Evolutionary conservation across 2,797 vertebrate species (phyloP).

Genomic region (Mus minutoides): DNA sequence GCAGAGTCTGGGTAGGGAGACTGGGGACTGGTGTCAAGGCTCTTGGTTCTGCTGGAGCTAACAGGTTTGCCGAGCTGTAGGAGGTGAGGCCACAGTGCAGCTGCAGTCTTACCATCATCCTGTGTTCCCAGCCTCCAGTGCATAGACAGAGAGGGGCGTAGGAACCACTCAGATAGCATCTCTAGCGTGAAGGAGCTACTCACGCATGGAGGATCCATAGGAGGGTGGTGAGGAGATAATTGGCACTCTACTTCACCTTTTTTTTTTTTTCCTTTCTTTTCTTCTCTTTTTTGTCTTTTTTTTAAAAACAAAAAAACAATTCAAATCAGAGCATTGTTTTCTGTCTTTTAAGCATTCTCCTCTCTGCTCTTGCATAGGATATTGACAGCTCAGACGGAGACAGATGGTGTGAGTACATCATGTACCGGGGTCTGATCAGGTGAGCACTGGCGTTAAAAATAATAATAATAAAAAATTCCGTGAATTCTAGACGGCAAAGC

Average conservation of each 20-base stretch:
- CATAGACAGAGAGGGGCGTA: neutral
- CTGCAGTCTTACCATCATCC: neutral
- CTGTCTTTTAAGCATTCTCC: conserved; percentile 12
- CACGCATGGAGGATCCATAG: neutral
- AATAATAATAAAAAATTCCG: neutral
- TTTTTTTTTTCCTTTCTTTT: no score
- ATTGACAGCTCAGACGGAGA: conserved; percentile 86
- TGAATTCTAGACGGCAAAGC: neutral
- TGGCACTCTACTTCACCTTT: neutral
- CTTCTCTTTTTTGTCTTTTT: neutral
- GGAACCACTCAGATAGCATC: neutral
- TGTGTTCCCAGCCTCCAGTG: neutral
- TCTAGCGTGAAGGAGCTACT: neutral
- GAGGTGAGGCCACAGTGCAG: neutral
- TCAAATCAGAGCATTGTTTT: neutral
- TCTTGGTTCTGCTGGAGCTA: neutral
- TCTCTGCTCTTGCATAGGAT: conserved; percentile 80
- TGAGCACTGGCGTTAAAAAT: conserved; percentile 63
- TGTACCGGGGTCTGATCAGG: conserved; percentile 89
- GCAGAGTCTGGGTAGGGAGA: rapidly evolving
- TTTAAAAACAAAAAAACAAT: no score
- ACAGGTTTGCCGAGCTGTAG: neutral
- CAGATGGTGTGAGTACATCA: conserved; percentile 89
- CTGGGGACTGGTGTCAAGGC: neutral
- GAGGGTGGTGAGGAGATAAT: neutral